These are phyloP conservation scores for Malurus alboscapulatus DNA, from an alignment of 2,113 vertebrate genomes.

Conservation along the genomic window DNA sequence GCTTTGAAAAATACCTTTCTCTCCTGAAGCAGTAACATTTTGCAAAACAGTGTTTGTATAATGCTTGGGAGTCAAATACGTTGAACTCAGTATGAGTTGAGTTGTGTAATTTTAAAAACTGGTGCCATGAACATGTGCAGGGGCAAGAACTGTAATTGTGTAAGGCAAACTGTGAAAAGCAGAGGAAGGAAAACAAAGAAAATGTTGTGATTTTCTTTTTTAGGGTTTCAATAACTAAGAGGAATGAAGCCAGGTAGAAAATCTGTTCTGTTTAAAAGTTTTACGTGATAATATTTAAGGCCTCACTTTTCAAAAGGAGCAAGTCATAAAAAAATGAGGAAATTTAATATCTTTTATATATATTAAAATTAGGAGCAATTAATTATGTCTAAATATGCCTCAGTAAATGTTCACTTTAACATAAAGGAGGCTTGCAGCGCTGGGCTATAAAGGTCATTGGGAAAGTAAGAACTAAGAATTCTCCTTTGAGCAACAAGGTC, in stretches of 20 bases:
- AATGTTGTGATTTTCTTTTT: not conserved
- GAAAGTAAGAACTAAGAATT: slow-evolving; percentile 33
- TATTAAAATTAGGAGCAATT: slow-evolving; percentile 23
- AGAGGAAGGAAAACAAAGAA: not conserved
- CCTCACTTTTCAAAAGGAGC: slow-evolving; percentile 9
- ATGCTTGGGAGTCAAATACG: not conserved
- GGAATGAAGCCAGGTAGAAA: not conserved
- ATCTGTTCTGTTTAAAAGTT: not conserved
- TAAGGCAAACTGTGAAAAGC: not conserved
- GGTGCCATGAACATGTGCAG: not conserved
- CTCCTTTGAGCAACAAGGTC: not conserved
- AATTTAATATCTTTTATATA: slow-evolving; percentile 28
- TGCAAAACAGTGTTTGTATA: not conserved
- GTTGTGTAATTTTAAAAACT: not conserved
- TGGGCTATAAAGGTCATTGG: not conserved
- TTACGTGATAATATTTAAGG: slow-evolving; percentile 23
- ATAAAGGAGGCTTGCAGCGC: not conserved
- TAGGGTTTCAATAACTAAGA: not conserved
- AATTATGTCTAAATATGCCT: slow-evolving; percentile 22
- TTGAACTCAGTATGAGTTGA: not conserved
- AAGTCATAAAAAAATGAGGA: not conserved
- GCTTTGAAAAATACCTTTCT: not conserved
- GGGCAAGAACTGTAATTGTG: not conserved
- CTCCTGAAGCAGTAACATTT: not conserved
- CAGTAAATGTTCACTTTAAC: not conserved